phyloP scores from a whole-genome alignment of 2,113 vertebrate genomes.

The Kryptolebias marmoratus region DNA sequence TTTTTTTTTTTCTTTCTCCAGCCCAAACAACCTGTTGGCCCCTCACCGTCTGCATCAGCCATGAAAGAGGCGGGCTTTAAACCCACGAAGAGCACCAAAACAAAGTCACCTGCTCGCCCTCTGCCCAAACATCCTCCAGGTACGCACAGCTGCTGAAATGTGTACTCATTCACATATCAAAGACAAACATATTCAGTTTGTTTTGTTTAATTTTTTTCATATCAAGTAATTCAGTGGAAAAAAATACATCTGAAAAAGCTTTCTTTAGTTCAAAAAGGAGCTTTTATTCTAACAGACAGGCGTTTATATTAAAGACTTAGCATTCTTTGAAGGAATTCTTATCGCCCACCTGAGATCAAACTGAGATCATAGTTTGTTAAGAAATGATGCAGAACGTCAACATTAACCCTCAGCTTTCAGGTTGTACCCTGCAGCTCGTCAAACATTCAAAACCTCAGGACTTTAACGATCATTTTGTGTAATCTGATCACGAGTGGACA shows the following conservation, averaged over 20 bases:
- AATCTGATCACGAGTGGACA: not conserved
- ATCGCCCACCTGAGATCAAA: no score
- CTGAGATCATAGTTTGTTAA: no score
- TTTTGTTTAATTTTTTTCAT: not conserved
- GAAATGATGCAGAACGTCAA: no score
- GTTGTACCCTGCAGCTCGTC: not conserved
- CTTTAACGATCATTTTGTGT: not conserved
- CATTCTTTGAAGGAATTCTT: no score
- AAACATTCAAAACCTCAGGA: not conserved
- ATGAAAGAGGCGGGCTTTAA: slow-evolving; percentile 78
- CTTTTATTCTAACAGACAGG: not conserved
- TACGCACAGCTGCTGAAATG: slow-evolving; percentile 36
- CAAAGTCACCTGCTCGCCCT: slow-evolving; percentile 48
- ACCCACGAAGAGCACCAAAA: slow-evolving; percentile 77
- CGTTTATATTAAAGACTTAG: no score
- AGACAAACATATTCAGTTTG: not conserved
- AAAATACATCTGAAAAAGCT: not conserved
- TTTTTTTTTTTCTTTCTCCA: slow-evolving; percentile 31
- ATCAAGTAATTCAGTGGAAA: not conserved
- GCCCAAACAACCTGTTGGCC: slow-evolving; percentile 58
- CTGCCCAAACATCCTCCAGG: slow-evolving; percentile 73
- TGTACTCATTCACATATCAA: not conserved
- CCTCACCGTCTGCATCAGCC: slow-evolving; percentile 43
- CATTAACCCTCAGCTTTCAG: no score
- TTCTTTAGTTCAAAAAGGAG: not conserved